Evolutionary conservation across 2,113 vertebrate species (phyloP), one percentile per base, ranked within the genome.

Genomic region (Pluvianellus socialis): DNA sequence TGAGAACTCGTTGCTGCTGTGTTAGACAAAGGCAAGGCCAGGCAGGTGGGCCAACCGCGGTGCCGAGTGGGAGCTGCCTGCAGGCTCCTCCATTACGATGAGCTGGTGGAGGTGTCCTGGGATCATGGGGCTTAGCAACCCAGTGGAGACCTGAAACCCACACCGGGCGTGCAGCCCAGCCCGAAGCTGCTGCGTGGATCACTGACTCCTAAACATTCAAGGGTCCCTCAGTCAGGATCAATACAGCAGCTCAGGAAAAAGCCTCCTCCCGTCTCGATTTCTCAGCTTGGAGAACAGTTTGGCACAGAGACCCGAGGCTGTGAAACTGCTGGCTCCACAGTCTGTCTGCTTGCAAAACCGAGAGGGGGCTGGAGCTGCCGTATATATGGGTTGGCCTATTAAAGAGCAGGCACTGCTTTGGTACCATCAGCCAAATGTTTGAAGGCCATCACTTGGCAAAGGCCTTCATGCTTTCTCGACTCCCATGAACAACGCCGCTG

Each of bases 71-170:
- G 84, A 92, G 75, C 66, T 92, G 83, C 86, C 75, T 0, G 0
- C 1, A 10, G n/a, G 35, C 68, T 73, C 55, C 0, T 3, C 30
- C 1, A 0, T 52, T 18, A 14, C 0, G 0, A 16, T 17, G 52
- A 61, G 32, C 53, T 72, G 53, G 17, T 3, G 10, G 66, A 65
- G 63, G 32, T 12, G 17, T 52, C 56, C 74, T 28, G 42, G 2
- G 2, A 61, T 33, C 2, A 0, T 22, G 26, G 15, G 7, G 13
- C 59, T 55, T 2, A 0, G 81, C 12, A 30, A 38, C 56, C 15
- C 42, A 33, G 7, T 0, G 1, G 53, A 81, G 40, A 47, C 18
- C 38, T 30, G 52, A 53, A 66, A 77, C 58, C 63, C 45, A 24
- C 1, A 0, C 15, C 1, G 7, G 47, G 44, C 1, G 0, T 7